phyloP scores from a whole-genome alignment of 2,113 vertebrate genomes.

The Otolemur garnettii region DNA sequence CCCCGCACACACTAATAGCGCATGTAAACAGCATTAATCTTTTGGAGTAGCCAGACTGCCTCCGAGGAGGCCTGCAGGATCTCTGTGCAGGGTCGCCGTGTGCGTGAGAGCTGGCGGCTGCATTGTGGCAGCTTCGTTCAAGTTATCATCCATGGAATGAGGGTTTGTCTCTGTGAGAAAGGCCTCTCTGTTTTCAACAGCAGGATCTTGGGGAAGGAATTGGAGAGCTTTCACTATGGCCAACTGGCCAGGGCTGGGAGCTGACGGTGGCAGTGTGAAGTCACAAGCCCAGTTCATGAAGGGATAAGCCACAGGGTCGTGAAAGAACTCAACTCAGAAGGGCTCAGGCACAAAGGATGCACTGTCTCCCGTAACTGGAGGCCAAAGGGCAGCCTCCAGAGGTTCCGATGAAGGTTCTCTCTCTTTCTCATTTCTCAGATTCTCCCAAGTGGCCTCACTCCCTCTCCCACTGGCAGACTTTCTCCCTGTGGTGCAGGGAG shows the following conservation, averaged over 20 bases:
- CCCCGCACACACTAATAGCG: constrained; percentile 52
- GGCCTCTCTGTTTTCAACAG: neutral
- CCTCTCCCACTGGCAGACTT: no score
- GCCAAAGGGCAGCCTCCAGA: neutral
- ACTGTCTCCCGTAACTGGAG: neutral
- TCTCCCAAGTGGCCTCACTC: neutral
- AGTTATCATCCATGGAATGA: neutral
- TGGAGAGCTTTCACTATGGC: neutral
- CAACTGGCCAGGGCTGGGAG: neutral
- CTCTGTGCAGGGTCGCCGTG: neutral
- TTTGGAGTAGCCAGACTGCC: constrained; percentile 38
- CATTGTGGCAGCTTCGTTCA: neutral
- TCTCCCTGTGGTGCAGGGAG: neutral
- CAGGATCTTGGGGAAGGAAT: neutral
- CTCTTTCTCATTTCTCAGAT: neutral
- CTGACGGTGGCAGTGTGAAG: neutral
- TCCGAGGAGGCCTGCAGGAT: neutral
- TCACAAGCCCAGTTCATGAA: neutral
- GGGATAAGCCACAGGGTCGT: neutral
- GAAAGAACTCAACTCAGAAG: neutral
- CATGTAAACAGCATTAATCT: constrained; percentile 66
- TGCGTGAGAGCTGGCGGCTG: neutral
- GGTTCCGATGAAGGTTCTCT: neutral
- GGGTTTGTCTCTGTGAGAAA: neutral
- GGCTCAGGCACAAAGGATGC: neutral